Evolutionary conservation across 2,113 vertebrate species (phyloP).

Genomic region (Indicator maculatus): DNA sequence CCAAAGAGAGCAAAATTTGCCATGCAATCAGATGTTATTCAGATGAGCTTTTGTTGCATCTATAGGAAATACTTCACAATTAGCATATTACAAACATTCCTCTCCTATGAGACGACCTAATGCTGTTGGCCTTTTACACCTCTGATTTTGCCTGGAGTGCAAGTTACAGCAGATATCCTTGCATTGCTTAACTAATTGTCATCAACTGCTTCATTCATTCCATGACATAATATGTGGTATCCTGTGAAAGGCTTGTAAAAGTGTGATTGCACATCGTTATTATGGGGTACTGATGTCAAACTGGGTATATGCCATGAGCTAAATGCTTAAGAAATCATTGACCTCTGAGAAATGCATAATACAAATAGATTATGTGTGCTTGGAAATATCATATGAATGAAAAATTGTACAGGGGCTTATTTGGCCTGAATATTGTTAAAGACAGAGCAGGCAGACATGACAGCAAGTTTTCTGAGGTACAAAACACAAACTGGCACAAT

Average conservation of each 20-base stretch:
- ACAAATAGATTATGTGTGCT: neutral
- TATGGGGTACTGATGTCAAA: neutral
- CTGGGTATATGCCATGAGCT: neutral
- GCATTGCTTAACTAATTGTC: slow-evolving; percentile 17
- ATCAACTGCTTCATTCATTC: slow-evolving; percentile 36
- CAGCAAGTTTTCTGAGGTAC: neutral
- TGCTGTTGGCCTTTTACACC: neutral
- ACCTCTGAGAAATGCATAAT: neutral
- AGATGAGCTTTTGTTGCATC: neutral
- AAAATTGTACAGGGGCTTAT: neutral
- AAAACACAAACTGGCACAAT: neutral
- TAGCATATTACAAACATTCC: neutral
- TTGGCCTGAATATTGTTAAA: neutral
- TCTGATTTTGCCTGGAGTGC: neutral
- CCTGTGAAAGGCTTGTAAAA: slow-evolving; percentile 19
- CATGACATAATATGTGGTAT: slow-evolving; percentile 7
- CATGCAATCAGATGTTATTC: neutral
- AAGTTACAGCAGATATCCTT: slow-evolving; percentile 40
- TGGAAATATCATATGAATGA: neutral
- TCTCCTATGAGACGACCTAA: slow-evolving; percentile 1
- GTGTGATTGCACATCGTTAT: slow-evolving; percentile 3
- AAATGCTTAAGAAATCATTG: neutral
- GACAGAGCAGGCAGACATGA: neutral
- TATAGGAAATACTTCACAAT: neutral
- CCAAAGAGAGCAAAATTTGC: neutral